Percentiles rank a stretch among this genome's conserved stretches.
Conservation (phyloP, 2,113 vertebrate species). For the Seriola rivoliana region DNA sequence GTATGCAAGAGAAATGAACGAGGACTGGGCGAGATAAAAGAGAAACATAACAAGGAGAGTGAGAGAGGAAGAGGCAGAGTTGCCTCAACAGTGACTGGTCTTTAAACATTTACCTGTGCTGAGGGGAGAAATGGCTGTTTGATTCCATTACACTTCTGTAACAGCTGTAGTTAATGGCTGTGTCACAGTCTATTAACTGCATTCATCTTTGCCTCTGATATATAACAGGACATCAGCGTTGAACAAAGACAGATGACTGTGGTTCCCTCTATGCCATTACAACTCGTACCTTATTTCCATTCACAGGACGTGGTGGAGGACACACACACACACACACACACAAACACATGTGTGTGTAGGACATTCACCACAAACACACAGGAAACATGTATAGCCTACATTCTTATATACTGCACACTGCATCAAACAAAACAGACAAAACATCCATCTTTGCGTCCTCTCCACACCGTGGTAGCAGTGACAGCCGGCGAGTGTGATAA, state of each 20-base stretch:
- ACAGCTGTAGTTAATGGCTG: constrained; percentile 87
- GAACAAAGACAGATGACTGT: constrained; percentile 85
- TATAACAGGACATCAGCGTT: constrained; percentile 82
- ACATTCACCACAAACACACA: constrained; percentile 4
- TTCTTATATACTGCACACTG: constrained; percentile 22
- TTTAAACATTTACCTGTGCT: constrained; percentile 84
- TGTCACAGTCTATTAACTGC: constrained; percentile 88
- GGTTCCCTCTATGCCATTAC: constrained; percentile 66
- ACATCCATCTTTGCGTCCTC: constrained; percentile 51
- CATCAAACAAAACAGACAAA: constrained; percentile 38
- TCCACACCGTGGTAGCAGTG: constrained; percentile 16
- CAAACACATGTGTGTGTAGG: background rate
- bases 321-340: constrained; percentile 2
- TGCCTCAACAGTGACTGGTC: constrained; percentile 45
- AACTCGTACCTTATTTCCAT: constrained; percentile 69
- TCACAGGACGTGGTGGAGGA: constrained; percentile 26
- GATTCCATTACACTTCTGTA: constrained; percentile 87
- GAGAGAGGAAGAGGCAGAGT: constrained; percentile 33
- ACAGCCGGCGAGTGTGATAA: constrained; percentile 52
- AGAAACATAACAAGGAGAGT: constrained; percentile 25
- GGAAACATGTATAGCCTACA: background rate
- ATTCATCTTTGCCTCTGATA: constrained; percentile 86
- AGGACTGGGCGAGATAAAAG: constrained; percentile 14
- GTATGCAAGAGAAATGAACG: constrained; percentile 1
- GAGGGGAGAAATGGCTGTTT: constrained; percentile 80